Conservation (phyloP, 2,888 invertebrate genomes). For the Dynastes hyllus region DNA sequence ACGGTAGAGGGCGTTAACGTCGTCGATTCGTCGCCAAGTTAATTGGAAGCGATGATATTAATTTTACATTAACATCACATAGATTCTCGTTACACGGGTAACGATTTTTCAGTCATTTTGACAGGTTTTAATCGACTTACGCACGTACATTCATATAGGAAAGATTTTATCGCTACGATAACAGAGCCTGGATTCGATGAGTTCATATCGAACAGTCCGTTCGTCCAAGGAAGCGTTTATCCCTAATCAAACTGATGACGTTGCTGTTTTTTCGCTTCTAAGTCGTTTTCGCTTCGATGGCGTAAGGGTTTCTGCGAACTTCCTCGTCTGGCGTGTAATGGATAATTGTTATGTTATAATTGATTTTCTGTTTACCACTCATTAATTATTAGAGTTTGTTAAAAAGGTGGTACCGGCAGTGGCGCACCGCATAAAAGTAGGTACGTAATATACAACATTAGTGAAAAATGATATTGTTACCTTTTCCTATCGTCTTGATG, state of each 20-base stretch:
- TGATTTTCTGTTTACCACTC: no score
- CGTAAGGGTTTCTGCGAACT: no score
- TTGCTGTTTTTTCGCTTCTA: not conserved
- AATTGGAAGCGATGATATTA: slow-evolving; percentile 28
- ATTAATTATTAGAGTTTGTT: no score
- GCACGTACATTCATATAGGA: not conserved
- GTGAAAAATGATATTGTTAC: no score
- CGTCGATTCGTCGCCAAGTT: slow-evolving; percentile 27
- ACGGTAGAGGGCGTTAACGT: not conserved
- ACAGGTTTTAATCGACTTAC: slow-evolving; percentile 20
- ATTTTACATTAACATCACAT: slow-evolving; percentile 17
- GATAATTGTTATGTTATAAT: no score
- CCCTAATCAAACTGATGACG: slow-evolving; percentile 1
- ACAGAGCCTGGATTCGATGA: not conserved
- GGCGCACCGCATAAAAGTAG: no score
- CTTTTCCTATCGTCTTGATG: no score
- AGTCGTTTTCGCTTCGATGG: no score
- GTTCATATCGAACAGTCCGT: not conserved
- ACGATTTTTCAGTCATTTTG: slow-evolving; percentile 29
- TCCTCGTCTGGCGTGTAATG: no score
- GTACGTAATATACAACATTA: no score
- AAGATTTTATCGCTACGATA: not conserved
- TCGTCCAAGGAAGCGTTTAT: not conserved
- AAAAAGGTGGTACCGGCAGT: no score
- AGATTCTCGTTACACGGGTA: slow-evolving; percentile 22